Evolutionary conservation across 1,140 invertebrate species (phyloP), one percentile per base, ranked within the genome.

Genomic region (Portunus trituberculatus): DNA sequence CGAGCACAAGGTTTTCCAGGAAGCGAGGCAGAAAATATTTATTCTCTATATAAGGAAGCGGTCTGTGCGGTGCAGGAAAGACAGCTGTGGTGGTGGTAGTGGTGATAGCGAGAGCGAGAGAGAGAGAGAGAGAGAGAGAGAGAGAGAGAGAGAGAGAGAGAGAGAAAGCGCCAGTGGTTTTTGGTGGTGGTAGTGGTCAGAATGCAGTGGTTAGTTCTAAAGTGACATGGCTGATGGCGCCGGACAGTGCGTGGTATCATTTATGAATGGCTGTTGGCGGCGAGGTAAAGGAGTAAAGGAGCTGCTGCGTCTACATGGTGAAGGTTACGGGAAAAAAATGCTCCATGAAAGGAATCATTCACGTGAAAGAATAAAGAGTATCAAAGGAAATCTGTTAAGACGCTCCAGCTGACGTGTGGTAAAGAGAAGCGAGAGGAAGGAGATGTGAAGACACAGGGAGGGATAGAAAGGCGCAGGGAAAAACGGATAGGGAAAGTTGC

Each of bases 11-110:
- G 25, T n/a, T 76, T 76, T 76, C 67, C 67, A n/a, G 67, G 67
- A 76, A 76, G 67, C 67, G 16, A 20, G 6, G 67, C 67, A 76
- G 20, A 76, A 76, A 76, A 76, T 76, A 76, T 76, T 76, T 76
- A 76, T n/a, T 76, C 20, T 76, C 67, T 76, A n/a, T 76, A 76
- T 76, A 76, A 76, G 67, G 67, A 76, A 76, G 67, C 67, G 67
- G 67, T n/a, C 67, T 12, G 67, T n/a, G 67, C n/a, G 67, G 20
- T n/a, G 67, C 67, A n/a, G 6, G 67, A 76, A 20, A n/a, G 20
- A 76, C 20, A n/a, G 67, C 20, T 25, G 67, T n/a, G 20, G 67
- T 76, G 67, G 20, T 7, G 16, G 67, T 25, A 1, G 67, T 25
- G 16, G 67, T 25, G 16, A 25, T 76, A 25, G 67, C n/a, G 67